phyloP scores from a whole-genome alignment of 1,140 invertebrate genomes.

The Bombus fervidus region DNA sequence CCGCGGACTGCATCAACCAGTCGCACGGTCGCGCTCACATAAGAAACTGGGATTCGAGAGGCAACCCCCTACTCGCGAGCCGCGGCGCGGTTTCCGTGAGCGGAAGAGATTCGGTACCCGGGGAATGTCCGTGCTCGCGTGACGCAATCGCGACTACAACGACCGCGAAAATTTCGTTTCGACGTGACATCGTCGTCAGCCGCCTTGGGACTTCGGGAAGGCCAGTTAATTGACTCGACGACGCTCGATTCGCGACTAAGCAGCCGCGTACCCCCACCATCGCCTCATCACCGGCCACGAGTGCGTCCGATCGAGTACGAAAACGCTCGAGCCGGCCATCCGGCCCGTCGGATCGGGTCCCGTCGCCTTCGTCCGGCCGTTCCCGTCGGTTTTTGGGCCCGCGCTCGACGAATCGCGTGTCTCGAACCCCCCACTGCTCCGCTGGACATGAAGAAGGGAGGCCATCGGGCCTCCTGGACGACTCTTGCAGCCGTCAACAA shows the following conservation, averaged over 20 bases:
- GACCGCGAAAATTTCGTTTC: too few relatives aligned
- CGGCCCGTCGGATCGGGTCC: constrained; percentile 49
- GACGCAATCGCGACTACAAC: not conserved
- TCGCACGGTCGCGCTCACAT: constrained; percentile 82
- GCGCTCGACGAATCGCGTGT: constrained; percentile 48
- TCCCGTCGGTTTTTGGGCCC: constrained; percentile 32
- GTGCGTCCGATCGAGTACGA: constrained; percentile 17
- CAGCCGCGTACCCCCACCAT: constrained; percentile 49
- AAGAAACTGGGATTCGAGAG: constrained; percentile 75
- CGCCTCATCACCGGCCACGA: constrained; percentile 11
- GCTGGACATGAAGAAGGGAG: constrained; percentile 55
- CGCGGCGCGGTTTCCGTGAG: constrained; percentile 55
- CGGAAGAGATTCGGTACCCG: constrained; percentile 47
- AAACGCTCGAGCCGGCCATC: constrained; percentile 38
- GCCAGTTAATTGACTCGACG: constrained; percentile 35
- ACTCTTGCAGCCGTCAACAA: not conserved
- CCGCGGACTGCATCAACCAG: constrained; percentile 82
- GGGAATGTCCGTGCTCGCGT: constrained; percentile 40
- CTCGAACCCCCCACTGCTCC: not conserved
- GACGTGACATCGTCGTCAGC: too few relatives aligned
- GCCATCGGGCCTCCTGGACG: constrained; percentile 57
- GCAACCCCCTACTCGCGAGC: constrained; percentile 62
- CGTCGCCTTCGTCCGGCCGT: constrained; percentile 14
- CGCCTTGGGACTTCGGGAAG: too few relatives aligned
- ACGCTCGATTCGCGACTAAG: constrained; percentile 50